These are phyloP conservation scores for Chelon labrosus DNA, from an alignment of 2,797 vertebrate genomes.

Conservation along the genomic window DNA sequence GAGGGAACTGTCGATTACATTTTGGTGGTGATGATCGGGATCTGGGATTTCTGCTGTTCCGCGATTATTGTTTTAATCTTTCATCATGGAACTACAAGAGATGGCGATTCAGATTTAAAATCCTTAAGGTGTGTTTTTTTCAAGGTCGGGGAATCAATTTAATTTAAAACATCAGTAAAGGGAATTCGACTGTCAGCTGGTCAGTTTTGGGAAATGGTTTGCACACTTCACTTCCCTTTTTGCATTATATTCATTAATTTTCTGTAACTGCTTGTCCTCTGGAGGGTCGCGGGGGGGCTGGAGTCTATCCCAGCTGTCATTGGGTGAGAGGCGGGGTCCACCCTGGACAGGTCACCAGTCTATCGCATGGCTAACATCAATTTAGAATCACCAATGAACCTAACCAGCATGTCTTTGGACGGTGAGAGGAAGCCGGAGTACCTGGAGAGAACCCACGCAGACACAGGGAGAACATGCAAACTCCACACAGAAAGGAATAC, in stretches of 20 bases:
- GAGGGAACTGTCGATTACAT: conserved; percentile 50
- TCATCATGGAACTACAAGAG: conserved; percentile 30
- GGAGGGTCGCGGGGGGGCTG: no score
- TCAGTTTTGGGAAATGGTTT: not conserved
- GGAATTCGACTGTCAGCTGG: not conserved
- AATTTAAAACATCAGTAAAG: conserved; percentile 7
- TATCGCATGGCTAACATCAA: no score
- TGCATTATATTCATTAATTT: not conserved
- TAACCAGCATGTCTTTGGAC: no score
- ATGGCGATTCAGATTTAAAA: conserved; percentile 37
- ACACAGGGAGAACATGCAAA: no score
- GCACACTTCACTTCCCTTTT: not conserved
- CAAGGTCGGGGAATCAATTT: conserved; percentile 51
- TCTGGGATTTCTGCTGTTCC: conserved; percentile 43
- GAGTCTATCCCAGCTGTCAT: no score
- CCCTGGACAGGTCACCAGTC: no score
- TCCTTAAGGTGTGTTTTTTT: conserved; percentile 32
- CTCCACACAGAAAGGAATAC: no score
- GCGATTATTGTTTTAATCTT: conserved; percentile 46
- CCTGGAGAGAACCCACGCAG: no score
- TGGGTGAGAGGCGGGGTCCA: no score
- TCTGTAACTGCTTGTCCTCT: not conserved
- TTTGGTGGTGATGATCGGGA: conserved; percentile 40
- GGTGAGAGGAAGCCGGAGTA: no score
- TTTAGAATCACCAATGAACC: no score